Base-by-base conservation (phyloP, 2,888 invertebrate species). In the Linnaemya tessellans region DNA sequence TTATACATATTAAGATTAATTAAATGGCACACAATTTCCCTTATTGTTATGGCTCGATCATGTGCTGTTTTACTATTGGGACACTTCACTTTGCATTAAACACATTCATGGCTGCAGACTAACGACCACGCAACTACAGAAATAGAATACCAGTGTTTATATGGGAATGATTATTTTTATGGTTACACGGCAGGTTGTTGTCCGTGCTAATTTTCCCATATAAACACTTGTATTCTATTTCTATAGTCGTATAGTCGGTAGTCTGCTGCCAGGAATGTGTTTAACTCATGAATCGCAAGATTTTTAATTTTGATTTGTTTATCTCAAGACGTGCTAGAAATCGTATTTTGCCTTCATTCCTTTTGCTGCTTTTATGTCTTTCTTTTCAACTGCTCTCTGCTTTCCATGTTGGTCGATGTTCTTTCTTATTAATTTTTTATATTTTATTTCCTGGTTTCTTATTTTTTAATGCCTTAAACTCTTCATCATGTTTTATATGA, bases 401-500 rank as follows among this genome's bases (percentile, higher is more conserved):
- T 35, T 68, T 41, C 20, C 30, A 49, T 30, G 35, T 60, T 67
- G 25, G 41, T 15, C 38, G 38, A 22, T 0, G 25, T 56, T 65
- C 1, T 70, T 38, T 1, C 8, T 60, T 49, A 49, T 51, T 18
- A 8, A 18, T 9, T 49, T 25, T 79, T 43, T 56, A 9, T 46
- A 11, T 20, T 3, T 11, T 20, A 10, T 46, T 46, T n/a, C 9
- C 20, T 22, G 8, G 18, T 51, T 68, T 15, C 43, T 80, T 73
- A 1, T 7, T 46, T 77, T 46, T 51, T 41, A 67, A 3, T 73
- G 71, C 64, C 51, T 73, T 77, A 13, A 77, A 60, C 54, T 77
- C 84, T 84, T 84, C 54, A 84, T 62, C 71, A 80, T 84, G 77
- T 73, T 77, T 84, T 84, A 77, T 71, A 22, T 77, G 80, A 67